Evolutionary conservation across 2,888 invertebrate genomes (phyloP).

Genomic region (Nymphalis c-album): DNA sequence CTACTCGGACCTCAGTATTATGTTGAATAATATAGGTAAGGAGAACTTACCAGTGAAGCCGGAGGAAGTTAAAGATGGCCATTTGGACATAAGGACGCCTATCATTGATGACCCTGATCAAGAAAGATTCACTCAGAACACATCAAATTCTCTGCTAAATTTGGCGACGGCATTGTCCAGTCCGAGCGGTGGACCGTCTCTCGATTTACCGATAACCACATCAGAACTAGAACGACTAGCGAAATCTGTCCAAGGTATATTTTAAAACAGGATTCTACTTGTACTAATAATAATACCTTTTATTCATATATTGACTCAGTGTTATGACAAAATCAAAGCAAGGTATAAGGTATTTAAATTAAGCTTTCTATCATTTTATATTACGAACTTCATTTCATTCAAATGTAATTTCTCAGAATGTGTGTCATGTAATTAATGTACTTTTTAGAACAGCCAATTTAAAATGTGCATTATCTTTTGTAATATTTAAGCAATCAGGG

Average conservation of each 20-base stretch:
- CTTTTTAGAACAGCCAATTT: no score
- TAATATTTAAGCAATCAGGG: no score
- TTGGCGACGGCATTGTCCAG: conserved; percentile 62
- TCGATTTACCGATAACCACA: conserved; percentile 70
- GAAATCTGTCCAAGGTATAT: conserved; percentile 67
- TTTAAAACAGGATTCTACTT: background rate
- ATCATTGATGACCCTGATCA: conserved; percentile 38
- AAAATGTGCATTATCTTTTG: no score
- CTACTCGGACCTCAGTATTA: conserved; percentile 67
- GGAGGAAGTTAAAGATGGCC: conserved; percentile 52
- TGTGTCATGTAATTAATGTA: no score
- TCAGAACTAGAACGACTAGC: conserved; percentile 69
- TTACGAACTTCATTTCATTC: no score
- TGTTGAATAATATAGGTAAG: conserved; percentile 64
- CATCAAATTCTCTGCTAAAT: conserved; percentile 43
- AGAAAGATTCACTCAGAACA: conserved; percentile 47
- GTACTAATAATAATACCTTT: background rate
- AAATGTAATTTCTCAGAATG: no score
- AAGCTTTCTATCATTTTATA: no score
- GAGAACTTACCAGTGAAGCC: conserved; percentile 64
- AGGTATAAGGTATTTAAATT: no score
- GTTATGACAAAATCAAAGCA: no score
- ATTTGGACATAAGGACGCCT: conserved; percentile 48
- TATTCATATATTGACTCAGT: no score
- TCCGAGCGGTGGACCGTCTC: conserved; percentile 56